Base-by-base conservation (phyloP, 2,888 invertebrate genomes). In the Dasypogon diadema region DNA sequence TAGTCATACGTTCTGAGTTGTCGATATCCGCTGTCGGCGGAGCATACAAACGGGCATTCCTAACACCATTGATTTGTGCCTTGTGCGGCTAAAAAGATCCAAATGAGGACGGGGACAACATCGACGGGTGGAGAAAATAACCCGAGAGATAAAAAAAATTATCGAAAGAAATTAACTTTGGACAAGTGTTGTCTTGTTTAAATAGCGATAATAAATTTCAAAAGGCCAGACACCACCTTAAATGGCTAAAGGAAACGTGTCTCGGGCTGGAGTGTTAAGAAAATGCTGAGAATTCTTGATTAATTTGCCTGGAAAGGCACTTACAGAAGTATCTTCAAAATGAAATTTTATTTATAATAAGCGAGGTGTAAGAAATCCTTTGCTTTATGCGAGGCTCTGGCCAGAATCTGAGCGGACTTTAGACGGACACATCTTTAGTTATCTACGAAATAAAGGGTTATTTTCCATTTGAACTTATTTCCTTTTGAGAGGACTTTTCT, bases 111-210 rank as follows among this genome's bases (percentile, higher is more conserved):
- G n/a, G 48, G 24, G 48, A 68, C 68, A 18, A 22, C 54, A 30
- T 24, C 34, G 70, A 30, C 70, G 54, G 54, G 70, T 70, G 70
- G 54, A 70, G 54, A 54, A 54, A 70, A 70, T 51, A 70, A n/a
- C 54, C 24, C 51, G 21, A 34, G 10, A 51, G 54, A 70, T 54
- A 70, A 70, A 51, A 70, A 70, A 70, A 70, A 70, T 74, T 74
- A 74, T 74, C 74, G 63, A 74, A 74, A 63, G 51, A 34, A 60
- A 74, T 74, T 74, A 63, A 74, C 74, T 74, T 48, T 51, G 51
- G 58, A 74, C 74, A 74, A 74, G 74, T 74, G 74, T 74, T 74
- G 74, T 60, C 63, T 74, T 74, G 74, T 74, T 74, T 51, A 74
- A 74, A 63, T 74, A 74, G 51, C 51, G 74, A 74, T 74, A 74